Base-by-base conservation (phyloP, 2,888 invertebrate genomes). In the Nasonovia ribisnigri region DNA sequence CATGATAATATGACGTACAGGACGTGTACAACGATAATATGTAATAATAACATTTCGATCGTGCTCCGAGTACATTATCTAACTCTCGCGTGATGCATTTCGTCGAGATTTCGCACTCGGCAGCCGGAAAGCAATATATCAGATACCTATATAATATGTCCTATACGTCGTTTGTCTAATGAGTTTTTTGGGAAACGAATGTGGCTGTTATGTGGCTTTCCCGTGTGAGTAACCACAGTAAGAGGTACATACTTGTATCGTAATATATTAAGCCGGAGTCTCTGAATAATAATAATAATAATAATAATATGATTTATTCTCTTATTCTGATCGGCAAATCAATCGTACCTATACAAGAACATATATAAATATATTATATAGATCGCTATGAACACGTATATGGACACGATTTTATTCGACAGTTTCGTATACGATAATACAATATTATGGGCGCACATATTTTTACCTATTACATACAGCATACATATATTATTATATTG, bases 131-230 rank as follows among this genome's bases (percentile, higher is more conserved):
- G n/a, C 36, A 46, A 90, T 67, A 26, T 36, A 42, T 57, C 26
- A 54, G 26, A 16, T 67, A 90, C 26, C 8, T 26, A 57, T 54
- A 54, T 54, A 24, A 24, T 36, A 20, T 88, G 48, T 87, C 48
- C 24, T 51, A 87, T 51, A 24, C 42, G 36, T 67, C 67, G 88
- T 67, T 86, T 36, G 60, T 67, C 42, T 92, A 92, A 51, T 88
- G 92, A 87, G 92, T 88, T 92, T 60, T 67, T 36, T 51, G 36
- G 77, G 36, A 90, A 89, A 88, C n/a, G n/a, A n/a, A 20, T 48
- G 43, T 48, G 43, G 11, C 43, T 43, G 43, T 43, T 13, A 42
- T 43, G 51, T 20, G 77, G 20, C 77, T 57, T 57, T 57, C 57
- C 57, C 57, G 8, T 36, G 20, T 42, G 77, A 26, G 77, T 77